Evolutionary conservation across 2,113 vertebrate genomes (phyloP).

Genomic region (Scartelaos histophorus): DNA sequence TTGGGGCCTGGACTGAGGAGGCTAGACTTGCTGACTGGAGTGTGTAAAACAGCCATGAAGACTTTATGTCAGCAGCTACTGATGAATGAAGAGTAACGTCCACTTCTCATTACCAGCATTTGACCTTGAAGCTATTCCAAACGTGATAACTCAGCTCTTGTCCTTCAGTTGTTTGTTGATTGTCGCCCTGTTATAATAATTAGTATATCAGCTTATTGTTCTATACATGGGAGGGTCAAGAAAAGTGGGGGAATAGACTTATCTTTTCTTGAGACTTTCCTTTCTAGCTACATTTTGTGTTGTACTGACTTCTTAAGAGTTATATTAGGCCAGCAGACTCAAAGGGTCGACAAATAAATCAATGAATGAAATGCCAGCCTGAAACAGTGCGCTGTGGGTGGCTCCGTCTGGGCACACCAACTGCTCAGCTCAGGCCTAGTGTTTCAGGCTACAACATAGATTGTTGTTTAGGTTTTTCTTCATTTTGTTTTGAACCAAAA

Average conservation of each 20-base stretch:
- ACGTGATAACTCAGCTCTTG: conserved; percentile 3
- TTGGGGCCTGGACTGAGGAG: conserved; percentile 33
- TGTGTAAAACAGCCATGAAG: conserved; percentile 33
- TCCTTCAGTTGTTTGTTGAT: neutral
- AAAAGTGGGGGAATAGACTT: too few species aligned
- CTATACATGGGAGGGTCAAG: too few species aligned
- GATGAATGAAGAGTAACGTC: conserved; percentile 49
- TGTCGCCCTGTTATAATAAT: neutral
- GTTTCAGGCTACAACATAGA: neutral
- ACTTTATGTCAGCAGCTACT: conserved; percentile 59
- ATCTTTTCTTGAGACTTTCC: neutral
- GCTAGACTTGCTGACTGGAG: conserved; percentile 47
- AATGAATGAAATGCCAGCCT: conserved; percentile 58
- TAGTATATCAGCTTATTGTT: too few species aligned
- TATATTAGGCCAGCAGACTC: conserved; percentile 24
- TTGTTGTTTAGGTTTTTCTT: neutral
- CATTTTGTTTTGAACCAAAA: neutral
- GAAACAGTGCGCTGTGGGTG: conserved; percentile 57
- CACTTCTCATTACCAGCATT: conserved; percentile 25
- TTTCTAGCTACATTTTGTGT: neutral
- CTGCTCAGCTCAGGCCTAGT: conserved; percentile 36
- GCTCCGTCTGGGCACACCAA: conserved; percentile 62
- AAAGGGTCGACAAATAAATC: conserved; percentile 46
- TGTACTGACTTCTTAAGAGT: conserved; percentile 14
- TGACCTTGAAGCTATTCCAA: conserved; percentile 8